Percentiles rank a stretch among this genome's conserved stretches.
phyloP scores from a whole-genome alignment of 53 echinoderm and acorn worm genomes.

The Mesocentrotus franciscanus region DNA sequence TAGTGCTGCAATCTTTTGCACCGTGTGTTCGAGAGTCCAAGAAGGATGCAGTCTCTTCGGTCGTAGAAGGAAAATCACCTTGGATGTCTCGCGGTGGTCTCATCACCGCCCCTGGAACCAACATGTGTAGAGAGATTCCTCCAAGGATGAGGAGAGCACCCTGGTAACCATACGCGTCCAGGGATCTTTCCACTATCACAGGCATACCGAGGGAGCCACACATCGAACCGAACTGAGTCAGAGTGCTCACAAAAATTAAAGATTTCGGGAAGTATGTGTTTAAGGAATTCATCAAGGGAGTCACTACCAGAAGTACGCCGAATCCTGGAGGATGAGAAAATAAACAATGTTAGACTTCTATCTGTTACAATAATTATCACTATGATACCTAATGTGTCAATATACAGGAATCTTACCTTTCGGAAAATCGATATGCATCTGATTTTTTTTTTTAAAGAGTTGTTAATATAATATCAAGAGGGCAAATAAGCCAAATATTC shows the following conservation, averaged over 20 bases:
- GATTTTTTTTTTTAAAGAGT: too few relatives aligned
- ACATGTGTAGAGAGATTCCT: not conserved
- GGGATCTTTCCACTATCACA: slow-evolving; percentile 31
- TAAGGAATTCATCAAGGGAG: not conserved
- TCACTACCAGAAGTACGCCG: not conserved
- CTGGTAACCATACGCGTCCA: slow-evolving; percentile 25
- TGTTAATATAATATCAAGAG: too few relatives aligned
- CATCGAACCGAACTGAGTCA: not conserved
- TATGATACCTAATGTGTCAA: too few relatives aligned
- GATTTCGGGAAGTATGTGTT: slow-evolving; percentile 22
- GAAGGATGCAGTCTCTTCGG: not conserved
- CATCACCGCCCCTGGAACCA: not conserved
- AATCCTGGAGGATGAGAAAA: not conserved
- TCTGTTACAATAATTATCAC: too few relatives aligned
- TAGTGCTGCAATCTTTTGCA: not conserved
- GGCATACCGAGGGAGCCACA: not conserved
- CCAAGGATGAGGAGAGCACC: slow-evolving; percentile 39
- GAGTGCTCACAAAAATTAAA: not conserved
- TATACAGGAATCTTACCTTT: too few relatives aligned
- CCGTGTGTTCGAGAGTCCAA: not conserved
- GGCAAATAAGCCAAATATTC: too few relatives aligned
- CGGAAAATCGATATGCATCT: too few relatives aligned
- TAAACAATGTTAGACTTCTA: not conserved
- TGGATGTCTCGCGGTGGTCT: not conserved
- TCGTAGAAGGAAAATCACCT: not conserved